Evolutionary conservation across 2,888 invertebrate genomes (phyloP).

Genomic region (Ormyrus rosae): DNA sequence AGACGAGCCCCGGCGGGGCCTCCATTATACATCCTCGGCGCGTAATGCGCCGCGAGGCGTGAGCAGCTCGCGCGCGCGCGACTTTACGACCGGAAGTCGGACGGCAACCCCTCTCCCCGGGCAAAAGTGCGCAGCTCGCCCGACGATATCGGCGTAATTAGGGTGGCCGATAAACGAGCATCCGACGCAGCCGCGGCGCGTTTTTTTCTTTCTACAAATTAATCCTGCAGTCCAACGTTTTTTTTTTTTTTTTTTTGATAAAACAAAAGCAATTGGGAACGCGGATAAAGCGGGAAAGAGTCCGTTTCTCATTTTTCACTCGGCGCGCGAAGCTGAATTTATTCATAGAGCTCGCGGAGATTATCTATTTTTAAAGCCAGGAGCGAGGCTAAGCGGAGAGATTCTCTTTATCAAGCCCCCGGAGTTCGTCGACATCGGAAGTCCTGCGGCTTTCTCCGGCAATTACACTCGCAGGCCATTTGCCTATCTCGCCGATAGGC

Average conservation of each 20-base stretch:
- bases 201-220: background rate
- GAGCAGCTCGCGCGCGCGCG: background rate
- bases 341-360: too few species aligned
- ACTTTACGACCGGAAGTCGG: conserved; percentile 52
- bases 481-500: conserved; percentile 28
- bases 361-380: too few species aligned
- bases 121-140: conserved; percentile 13
- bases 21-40: background rate
- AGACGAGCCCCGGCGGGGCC: conserved; percentile 7
- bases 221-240: too few species aligned
- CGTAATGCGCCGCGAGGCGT: background rate
- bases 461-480: conserved; percentile 15
- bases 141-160: conserved; percentile 23
- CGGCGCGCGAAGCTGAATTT: too few species aligned
- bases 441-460: conserved; percentile 2
- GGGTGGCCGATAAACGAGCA: background rate
- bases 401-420: background rate
- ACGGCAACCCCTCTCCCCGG: background rate
- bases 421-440: conserved; percentile 44
- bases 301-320: too few species aligned
- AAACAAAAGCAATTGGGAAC: too few species aligned
- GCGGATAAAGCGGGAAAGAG: too few species aligned
- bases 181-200: background rate
- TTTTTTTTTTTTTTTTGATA: too few species aligned
- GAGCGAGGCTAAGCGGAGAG: background rate